Conservation (phyloP, 1,140 invertebrate species). For the Brachionus rotundiformis region DNA sequence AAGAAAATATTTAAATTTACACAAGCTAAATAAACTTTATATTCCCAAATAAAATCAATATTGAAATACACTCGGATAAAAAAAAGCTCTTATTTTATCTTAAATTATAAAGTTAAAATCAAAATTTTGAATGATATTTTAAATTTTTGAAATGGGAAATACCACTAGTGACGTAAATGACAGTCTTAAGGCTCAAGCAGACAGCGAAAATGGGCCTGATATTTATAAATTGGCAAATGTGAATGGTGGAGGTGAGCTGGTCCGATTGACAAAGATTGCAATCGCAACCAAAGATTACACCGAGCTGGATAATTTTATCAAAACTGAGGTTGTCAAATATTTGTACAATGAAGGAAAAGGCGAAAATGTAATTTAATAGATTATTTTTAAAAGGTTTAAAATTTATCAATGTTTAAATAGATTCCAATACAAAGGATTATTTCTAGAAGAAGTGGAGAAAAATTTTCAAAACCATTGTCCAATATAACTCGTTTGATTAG, state of each 20-base stretch:
- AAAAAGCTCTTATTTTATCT: not conserved
- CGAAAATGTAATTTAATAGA: not conserved
- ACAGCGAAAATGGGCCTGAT: constrained; percentile 44
- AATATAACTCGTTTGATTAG: not conserved
- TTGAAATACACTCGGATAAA: not conserved
- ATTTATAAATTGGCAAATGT: constrained; percentile 40
- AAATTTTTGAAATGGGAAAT: constrained; percentile 29
- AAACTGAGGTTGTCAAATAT: constrained; percentile 41
- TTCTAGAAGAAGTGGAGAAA: not conserved
- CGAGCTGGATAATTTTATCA: constrained; percentile 33
- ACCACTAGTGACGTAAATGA: constrained; percentile 43
- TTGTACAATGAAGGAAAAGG: constrained; percentile 47
- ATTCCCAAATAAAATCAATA: not conserved
- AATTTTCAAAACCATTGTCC: not conserved
- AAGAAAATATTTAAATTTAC: not conserved
- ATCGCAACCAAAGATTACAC: constrained; percentile 36
- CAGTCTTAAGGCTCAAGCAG: constrained; percentile 46
- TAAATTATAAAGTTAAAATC: not conserved
- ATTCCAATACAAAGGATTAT: constrained; percentile 34
- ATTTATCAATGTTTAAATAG: not conserved
- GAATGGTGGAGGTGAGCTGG: constrained; percentile 20
- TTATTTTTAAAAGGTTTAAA: not conserved
- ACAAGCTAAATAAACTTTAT: not conserved
- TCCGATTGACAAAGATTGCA: constrained; percentile 35
- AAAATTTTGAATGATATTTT: not conserved